Percentiles rank a stretch among this genome's conserved stretches.
Evolutionary conservation across 1,140 invertebrate genomes (phyloP).

Genomic region (Pseudomyrmex dendroicus): DNA sequence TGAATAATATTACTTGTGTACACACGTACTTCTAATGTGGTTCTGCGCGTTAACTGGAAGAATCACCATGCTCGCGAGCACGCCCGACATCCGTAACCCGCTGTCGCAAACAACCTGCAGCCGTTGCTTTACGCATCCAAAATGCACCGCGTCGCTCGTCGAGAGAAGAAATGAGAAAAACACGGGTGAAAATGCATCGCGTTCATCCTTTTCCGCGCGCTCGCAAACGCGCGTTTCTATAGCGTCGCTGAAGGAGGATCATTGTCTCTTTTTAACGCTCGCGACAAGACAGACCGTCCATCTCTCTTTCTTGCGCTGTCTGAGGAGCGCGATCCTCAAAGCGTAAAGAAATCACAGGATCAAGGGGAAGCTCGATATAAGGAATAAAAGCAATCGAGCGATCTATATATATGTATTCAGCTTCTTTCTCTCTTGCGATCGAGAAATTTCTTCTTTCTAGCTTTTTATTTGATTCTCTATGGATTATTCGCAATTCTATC

Average conservation of each 20-base stretch:
- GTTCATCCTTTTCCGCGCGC: constrained; percentile 1
- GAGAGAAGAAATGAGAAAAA: constrained; percentile 50
- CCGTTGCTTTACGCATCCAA: constrained; percentile 37
- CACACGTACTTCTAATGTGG: neutral
- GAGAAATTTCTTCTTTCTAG: neutral
- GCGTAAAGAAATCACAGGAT: constrained; percentile 38
- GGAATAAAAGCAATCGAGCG: constrained; percentile 23
- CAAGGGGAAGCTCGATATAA: constrained; percentile 5
- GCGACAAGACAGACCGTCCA: constrained; percentile 42
- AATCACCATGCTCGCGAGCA: constrained; percentile 17
- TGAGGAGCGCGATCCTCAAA: constrained; percentile 10
- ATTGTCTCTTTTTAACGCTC: constrained; percentile 52
- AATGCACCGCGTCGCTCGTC: constrained; percentile 40
- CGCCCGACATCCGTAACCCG: constrained; percentile 4
- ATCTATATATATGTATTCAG: constrained; percentile 2
- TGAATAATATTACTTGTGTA: constrained; percentile 14
- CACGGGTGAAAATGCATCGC: constrained; percentile 17
- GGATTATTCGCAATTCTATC: constrained; percentile 24
- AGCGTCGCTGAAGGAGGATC: constrained; percentile 25
- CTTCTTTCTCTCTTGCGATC: constrained; percentile 26
- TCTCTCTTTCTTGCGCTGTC: constrained; percentile 11
- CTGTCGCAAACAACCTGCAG: constrained; percentile 38
- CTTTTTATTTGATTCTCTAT: neutral
- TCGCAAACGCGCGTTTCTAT: constrained; percentile 4
- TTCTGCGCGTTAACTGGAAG: constrained; percentile 31